phyloP scores from a whole-genome alignment of 2,797 vertebrate species.

The Bucorvus abyssinicus region DNA sequence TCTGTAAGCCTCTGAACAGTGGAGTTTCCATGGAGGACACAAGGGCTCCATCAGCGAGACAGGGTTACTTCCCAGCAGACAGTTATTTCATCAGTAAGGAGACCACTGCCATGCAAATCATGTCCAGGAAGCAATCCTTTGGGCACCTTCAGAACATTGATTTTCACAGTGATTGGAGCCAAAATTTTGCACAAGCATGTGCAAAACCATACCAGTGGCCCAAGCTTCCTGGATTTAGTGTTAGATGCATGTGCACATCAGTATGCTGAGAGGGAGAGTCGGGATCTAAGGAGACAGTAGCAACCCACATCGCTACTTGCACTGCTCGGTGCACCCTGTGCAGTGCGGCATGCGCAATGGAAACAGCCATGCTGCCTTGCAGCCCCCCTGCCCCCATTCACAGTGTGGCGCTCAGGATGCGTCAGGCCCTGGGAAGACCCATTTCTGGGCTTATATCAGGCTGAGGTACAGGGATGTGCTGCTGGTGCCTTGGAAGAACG shows the following conservation, averaged over 20 bases:
- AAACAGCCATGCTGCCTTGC: background rate
- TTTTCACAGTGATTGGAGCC: background rate
- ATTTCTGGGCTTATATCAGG: background rate
- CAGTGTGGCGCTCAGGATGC: accelerated
- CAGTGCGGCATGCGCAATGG: background rate
- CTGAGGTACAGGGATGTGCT: background rate
- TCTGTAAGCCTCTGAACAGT: background rate
- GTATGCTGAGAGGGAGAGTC: background rate
- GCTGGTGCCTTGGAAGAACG: background rate
- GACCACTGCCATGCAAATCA: background rate
- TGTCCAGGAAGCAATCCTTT: background rate
- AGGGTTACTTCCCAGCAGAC: background rate
- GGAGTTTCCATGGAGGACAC: background rate
- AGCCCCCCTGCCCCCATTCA: background rate
- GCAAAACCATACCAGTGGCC: background rate
- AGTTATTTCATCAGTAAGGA: background rate
- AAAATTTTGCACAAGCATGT: background rate
- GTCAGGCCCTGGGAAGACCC: accelerated
- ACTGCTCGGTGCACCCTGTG: background rate
- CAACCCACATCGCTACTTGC: accelerated
- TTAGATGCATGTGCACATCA: background rate
- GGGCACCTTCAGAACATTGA: background rate
- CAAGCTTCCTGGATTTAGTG: background rate
- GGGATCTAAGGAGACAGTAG: background rate
- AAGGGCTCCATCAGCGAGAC: background rate